Percentiles rank a stretch among this genome's conserved stretches.
phyloP scores from a whole-genome alignment of 2,888 invertebrate species.

The Meteorus colon region DNA sequence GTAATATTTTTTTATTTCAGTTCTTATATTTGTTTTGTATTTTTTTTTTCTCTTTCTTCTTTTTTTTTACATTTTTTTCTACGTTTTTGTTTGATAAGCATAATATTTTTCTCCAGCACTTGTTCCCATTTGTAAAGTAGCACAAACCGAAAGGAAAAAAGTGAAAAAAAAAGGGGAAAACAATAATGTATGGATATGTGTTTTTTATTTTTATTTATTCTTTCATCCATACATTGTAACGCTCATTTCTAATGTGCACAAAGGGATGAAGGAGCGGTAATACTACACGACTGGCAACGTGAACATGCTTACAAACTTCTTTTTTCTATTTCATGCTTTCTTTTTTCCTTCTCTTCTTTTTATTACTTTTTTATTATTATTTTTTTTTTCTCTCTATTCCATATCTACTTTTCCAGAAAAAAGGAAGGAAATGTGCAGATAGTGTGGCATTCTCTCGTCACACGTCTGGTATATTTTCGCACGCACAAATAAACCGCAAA shows the following conservation, averaged over 20 bases:
- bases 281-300: not conserved
- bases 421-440: not conserved
- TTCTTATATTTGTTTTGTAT: not conserved
- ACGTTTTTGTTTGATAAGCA: not conserved
- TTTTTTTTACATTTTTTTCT: not conserved
- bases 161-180: not conserved
- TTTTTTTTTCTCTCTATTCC: not conserved
- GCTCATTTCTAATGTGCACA: not conserved
- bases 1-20: not conserved
- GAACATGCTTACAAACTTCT: not conserved
- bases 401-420: not conserved
- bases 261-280: not conserved
- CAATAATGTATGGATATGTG: not conserved
- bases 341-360: not conserved
- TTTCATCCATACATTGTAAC: conserved; percentile 7
- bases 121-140: not conserved
- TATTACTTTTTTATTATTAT: not conserved
- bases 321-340: not conserved
- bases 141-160: not conserved
- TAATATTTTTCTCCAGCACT: not conserved
- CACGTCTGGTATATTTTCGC: conserved; percentile 3
- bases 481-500: not conserved
- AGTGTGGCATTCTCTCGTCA: not conserved
- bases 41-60: not conserved
- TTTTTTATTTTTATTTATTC: not conserved